Evolutionary conservation across 2,797 vertebrate species (phyloP), one percentile per base, ranked within the genome.

Genomic region (Threskiornis aethiopicus): DNA sequence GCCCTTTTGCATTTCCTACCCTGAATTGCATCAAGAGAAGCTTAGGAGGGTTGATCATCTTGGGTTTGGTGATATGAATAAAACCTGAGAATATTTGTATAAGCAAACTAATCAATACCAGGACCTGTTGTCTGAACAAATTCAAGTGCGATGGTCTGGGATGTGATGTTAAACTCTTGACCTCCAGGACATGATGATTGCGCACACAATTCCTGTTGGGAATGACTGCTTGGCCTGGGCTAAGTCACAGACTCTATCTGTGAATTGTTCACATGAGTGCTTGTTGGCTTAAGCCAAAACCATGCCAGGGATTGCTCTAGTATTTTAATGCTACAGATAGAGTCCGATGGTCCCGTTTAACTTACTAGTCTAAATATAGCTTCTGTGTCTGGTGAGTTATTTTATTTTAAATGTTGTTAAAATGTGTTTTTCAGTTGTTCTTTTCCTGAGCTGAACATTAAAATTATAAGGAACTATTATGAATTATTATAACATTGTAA

Each of bases 101-200:
- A 55, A 77, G 35, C 28, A 80, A 75, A 57, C 33, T 72, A 58
- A 78, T 26, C 19, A 11, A 3, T 70, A 25, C 59, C 19, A 22
- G 69, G 44, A 62, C 28, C 9, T 94, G 33, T 46, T 72, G 26
- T 77, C 55, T 66, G 55, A 51, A 46, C 11, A 49, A 71, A 55
- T 66, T 41, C 6, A 41, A 11, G 44, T 75, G 61, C 0, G 0
- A 0, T 84, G 35, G 18, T 85, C 41, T 70, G 67, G 35, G 31
- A 55, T 15, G 4, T 35, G 35, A 35, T 39, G 8, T 64, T 86
- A 59, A 66, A 78, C 18, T 87, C 33, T 44, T 44, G 11, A 21
- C 78, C 52, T 71, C 52, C 16, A 20, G 57, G 69, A 13, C 10
- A 18, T 12, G n/a, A 29, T 77, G 61, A 39, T 11, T 75, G 31